phyloP scores from a whole-genome alignment of 2,797 vertebrate species.

The Enteromius paludinosus region DNA sequence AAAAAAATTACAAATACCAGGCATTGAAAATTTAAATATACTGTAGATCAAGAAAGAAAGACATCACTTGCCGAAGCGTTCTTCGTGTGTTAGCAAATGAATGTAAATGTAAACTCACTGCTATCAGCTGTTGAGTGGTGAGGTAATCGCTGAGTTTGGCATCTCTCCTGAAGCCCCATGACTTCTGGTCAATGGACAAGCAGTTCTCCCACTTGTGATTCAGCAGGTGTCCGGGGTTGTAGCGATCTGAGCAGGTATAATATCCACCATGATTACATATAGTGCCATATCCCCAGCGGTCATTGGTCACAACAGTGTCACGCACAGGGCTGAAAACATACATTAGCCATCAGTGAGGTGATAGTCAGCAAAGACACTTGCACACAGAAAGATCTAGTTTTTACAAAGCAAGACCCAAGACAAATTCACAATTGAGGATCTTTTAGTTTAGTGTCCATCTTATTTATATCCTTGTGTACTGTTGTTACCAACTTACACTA shows the following conservation, averaged over 20 bases:
- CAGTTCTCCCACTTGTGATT: conserved; percentile 97
- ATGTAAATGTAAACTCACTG: conserved; percentile 68
- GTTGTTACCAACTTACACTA: neutral
- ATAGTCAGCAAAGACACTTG: neutral
- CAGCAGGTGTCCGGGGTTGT: conserved; percentile 89
- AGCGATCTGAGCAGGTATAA: conserved; percentile 92
- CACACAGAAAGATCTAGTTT: neutral
- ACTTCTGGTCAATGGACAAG: conserved; percentile 90
- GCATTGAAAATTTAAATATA: neutral
- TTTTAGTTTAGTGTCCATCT: neutral
- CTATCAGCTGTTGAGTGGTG: conserved; percentile 81
- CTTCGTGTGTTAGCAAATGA: neutral
- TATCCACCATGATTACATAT: conserved; percentile 92
- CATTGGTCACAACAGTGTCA: conserved; percentile 92
- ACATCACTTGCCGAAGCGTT: neutral
- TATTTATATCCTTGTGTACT: neutral
- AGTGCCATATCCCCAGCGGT: conserved; percentile 88
- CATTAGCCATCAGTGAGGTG: neutral
- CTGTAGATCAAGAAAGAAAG: neutral
- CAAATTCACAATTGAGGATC: neutral
- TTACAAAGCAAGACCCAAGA: neutral
- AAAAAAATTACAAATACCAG: neutral
- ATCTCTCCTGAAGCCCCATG: conserved; percentile 92
- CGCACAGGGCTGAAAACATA: conserved; percentile 85
- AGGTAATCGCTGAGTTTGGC: conserved; percentile 86